Percentiles rank a stretch among this genome's conserved stretches.
phyloP scores from a whole-genome alignment of 2,797 vertebrate genomes.

The Myripristis murdjan region DNA sequence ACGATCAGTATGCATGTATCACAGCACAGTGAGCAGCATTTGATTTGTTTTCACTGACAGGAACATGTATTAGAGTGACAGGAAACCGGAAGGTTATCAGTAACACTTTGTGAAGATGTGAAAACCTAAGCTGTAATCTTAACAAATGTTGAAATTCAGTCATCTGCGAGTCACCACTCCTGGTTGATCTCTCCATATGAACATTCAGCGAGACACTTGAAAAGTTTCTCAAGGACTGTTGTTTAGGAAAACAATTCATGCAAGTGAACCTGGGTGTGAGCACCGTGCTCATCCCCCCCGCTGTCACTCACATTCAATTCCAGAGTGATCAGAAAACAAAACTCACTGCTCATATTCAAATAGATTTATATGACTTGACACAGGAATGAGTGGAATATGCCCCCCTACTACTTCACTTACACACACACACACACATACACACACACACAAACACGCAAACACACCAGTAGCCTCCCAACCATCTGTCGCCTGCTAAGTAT shows the following conservation, averaged over 20 bases:
- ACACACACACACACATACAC: conserved; percentile 42
- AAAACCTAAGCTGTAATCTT: conserved; percentile 31
- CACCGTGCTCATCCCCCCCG: conserved; percentile 38
- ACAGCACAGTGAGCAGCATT: background rate
- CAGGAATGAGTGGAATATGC: conserved; percentile 71
- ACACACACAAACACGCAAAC: conserved; percentile 25
- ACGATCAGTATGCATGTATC: conserved; percentile 7
- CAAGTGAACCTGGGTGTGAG: conserved; percentile 43
- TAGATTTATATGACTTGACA: conserved; percentile 81
- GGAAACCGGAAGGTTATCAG: conserved; percentile 29
- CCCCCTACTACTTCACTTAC: conserved; percentile 35
- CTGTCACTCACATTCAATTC: conserved; percentile 75
- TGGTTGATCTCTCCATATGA: conserved; percentile 55
- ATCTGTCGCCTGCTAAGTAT: conserved; percentile 75
- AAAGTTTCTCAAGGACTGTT: conserved; percentile 57
- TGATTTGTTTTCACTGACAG: conserved; percentile 39
- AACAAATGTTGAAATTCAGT: conserved; percentile 8
- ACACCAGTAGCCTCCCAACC: conserved; percentile 60
- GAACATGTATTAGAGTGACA: conserved; percentile 23
- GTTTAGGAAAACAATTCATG: conserved; percentile 39
- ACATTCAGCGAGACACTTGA: conserved; percentile 61
- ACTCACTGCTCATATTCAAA: conserved; percentile 71
- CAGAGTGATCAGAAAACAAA: conserved; percentile 71
- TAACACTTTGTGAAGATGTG: conserved; percentile 35
- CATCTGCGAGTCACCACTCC: conserved; percentile 28